Evolutionary conservation across 1,140 invertebrate species (phyloP).

Genomic region (Gonioctena quinquepunctata): DNA sequence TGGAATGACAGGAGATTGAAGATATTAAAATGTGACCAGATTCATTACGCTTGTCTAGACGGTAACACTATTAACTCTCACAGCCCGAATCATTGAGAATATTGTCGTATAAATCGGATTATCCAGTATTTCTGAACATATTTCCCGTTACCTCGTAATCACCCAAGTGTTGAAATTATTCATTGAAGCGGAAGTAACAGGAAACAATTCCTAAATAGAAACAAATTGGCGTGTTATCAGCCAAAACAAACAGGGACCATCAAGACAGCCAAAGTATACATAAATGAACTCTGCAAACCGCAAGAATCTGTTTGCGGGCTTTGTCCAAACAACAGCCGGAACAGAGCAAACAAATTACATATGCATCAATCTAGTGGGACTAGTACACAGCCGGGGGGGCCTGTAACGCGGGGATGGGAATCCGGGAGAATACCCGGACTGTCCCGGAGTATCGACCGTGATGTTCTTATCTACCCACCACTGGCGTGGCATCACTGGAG

Average conservation of each 20-base stretch:
- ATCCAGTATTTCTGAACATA: no score
- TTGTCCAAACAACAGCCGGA: slow-evolving; percentile 19
- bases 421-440: slow-evolving; percentile 40
- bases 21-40: no score
- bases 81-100: no score
- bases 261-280: slow-evolving; percentile 20
- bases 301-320: slow-evolving; percentile 29
- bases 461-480: slow-evolving; percentile 45
- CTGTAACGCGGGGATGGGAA: slow-evolving; percentile 18
- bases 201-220: no score
- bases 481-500: slow-evolving; percentile 43
- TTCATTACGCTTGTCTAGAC: no score
- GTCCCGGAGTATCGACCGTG: slow-evolving; percentile 46
- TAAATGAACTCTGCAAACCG: slow-evolving; percentile 32
- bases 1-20: no score
- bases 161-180: no score
- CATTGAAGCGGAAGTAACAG: no score
- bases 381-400: slow-evolving; percentile 25
- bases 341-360: slow-evolving; percentile 36
- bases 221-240: background rate
- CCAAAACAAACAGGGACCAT: background rate
- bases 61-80: no score
- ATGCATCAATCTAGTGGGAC: slow-evolving; percentile 35
- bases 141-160: no score
- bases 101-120: no score